Base-by-base conservation (phyloP, 2,797 vertebrate species). In the Crenichthys baileyi region DNA sequence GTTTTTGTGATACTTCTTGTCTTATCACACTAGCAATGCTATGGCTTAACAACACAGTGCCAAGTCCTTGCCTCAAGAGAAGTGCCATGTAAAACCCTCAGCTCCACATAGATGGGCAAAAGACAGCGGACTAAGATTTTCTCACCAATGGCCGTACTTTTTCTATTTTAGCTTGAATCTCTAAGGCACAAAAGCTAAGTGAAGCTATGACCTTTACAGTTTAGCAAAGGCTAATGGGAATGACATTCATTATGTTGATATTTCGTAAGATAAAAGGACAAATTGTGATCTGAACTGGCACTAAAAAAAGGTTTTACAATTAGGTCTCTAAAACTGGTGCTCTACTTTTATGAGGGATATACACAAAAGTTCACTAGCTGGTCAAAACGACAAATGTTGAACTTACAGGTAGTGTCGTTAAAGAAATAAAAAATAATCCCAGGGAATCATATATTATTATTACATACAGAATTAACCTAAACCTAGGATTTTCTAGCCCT, bases 161-260 rank as follows among this genome's bases (percentile, higher is more conserved):
- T 8, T 18, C 63, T 24, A 41, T 67, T 67, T 67, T 13, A 31
- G 15, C 46, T 29, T 15, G 13, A 71, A 71, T 31, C 70, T 51
- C 70, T 51, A 31, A 51, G 46, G 7, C 39, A 70, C n/a, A 70
- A 71, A 71, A 50, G n/a, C 46, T 26, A 36, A 71, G 48, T 20
- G 70, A 15, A 71, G n/a, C 44, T 20, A 29, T 71, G 70, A 71
- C 70, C 70, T 71, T 71, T 71, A 51, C n/a, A 31, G 70, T 46
- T 61, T 29, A 61, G 56, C 16, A 22, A 31, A 15, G 44, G 73
- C 56, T 61, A 58, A 68, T 76, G 63, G 24, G 75, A 39, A 68
- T 48, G 48, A 39, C 63, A 55, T 71, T 51, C 70, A 61, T 20
- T 29, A 75, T 61, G 56, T 29, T 29, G 70, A 7, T 18, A 51